phyloP scores from a whole-genome alignment of 92 coral and sea anemone species.

The Pocillopora meandrina region DNA sequence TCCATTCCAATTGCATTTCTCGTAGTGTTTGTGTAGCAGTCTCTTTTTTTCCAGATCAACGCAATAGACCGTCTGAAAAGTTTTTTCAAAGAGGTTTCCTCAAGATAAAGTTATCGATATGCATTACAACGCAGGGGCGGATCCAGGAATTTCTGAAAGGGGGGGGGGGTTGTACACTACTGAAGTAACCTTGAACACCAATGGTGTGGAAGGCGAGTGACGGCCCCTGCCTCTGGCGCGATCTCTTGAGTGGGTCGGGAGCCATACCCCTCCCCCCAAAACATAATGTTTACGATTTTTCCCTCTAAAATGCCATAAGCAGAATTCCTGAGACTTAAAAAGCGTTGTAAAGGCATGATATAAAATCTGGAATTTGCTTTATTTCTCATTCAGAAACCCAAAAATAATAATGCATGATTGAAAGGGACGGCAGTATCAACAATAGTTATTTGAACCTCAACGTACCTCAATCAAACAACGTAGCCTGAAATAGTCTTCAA shows the following conservation, averaged over 20 bases:
- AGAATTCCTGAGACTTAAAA: slow-evolving; percentile 41
- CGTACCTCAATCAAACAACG: slow-evolving; percentile 44
- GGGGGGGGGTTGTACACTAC: neutral
- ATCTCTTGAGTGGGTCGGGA: slow-evolving; percentile 5
- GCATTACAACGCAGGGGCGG: too few relatives aligned
- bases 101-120: too few relatives aligned
- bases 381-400: slow-evolving; percentile 44
- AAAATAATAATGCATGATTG: slow-evolving; percentile 41
- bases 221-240: neutral
- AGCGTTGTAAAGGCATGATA: slow-evolving; percentile 25
- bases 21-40: too few relatives aligned
- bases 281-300: slow-evolving; percentile 1
- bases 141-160: too few relatives aligned
- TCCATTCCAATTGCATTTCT: too few relatives aligned
- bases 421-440: slow-evolving; percentile 28
- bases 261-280: slow-evolving; percentile 22
- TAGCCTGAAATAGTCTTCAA: slow-evolving; percentile 44
- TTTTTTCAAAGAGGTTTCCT: too few relatives aligned
- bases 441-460: slow-evolving; percentile 13
- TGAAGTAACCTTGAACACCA: too few relatives aligned
- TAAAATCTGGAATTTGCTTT: neutral
- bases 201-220: neutral
- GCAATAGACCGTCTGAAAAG: too few relatives aligned
- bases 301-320: slow-evolving; percentile 42
- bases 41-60: too few relatives aligned